Conservation (phyloP, 2,888 invertebrate genomes). For the Drosophila eohydei region DNA sequence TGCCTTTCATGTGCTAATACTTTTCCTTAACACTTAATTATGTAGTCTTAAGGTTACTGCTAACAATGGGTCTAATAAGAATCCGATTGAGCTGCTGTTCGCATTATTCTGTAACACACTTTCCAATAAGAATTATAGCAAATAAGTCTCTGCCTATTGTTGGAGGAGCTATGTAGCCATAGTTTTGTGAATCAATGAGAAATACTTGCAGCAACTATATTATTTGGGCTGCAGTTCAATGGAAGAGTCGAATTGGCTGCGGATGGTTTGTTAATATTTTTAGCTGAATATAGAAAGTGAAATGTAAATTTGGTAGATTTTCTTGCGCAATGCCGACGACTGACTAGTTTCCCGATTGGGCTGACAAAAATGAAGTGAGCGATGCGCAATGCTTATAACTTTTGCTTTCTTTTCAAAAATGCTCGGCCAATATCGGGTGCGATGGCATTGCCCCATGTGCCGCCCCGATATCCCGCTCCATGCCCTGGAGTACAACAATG, state of each 20-base stretch:
- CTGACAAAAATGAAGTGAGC: constrained; percentile 11
- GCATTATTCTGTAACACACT: too few species aligned
- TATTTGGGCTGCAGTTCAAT: too few species aligned
- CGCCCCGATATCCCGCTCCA: constrained; percentile 1
- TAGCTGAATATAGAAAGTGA: constrained; percentile 40
- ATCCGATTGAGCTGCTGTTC: too few species aligned
- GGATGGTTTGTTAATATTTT: not conserved
- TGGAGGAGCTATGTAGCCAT: too few species aligned
- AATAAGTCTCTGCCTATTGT: too few species aligned
- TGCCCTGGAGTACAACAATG: constrained; percentile 7
- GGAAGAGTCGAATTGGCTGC: too few species aligned
- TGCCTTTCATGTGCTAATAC: not conserved
- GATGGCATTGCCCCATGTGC: not conserved
- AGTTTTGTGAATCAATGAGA: too few species aligned
- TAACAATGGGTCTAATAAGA: too few species aligned
- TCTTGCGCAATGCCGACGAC: constrained; percentile 50
- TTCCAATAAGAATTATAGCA: too few species aligned
- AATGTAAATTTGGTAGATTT: constrained; percentile 31
- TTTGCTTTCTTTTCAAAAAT: constrained; percentile 67
- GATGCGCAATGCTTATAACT: constrained; percentile 28
- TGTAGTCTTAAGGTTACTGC: too few species aligned
- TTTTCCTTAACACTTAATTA: not conserved
- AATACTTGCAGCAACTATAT: too few species aligned
- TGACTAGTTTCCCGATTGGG: constrained; percentile 42
- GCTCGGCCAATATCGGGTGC: constrained; percentile 24